Evolutionary conservation across 2,797 vertebrate species (phyloP).

Genomic region (Aselliscus stoliczkanus): DNA sequence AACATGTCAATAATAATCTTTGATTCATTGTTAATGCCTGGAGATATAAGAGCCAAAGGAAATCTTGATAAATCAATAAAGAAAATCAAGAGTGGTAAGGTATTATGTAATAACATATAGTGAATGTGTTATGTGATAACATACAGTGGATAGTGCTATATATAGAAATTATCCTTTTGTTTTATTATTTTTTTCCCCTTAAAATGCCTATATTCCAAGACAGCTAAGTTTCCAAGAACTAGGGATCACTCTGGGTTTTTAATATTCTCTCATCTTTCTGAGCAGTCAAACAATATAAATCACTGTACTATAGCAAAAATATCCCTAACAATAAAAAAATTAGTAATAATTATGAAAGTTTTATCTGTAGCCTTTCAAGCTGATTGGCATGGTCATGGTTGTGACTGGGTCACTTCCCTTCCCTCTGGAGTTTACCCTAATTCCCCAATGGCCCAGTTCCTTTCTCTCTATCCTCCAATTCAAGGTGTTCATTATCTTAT

Average conservation of each 20-base stretch:
- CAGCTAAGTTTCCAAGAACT: neutral
- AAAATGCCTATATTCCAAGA: neutral
- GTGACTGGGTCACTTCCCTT: neutral
- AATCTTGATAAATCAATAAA: neutral
- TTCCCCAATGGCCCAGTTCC: too few species aligned
- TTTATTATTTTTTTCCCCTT: neutral
- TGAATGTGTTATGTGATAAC: neutral
- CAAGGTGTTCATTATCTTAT: neutral
- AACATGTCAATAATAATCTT: neutral
- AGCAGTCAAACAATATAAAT: neutral
- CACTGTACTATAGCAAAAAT: neutral
- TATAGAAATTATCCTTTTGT: neutral
- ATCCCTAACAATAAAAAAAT: neutral
- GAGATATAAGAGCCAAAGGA: neutral
- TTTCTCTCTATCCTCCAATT: neutral
- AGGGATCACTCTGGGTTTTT: neutral
- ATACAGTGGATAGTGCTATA: neutral
- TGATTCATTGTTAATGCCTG: neutral
- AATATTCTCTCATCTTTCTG: neutral
- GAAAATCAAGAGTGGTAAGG: neutral
- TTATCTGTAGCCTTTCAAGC: neutral
- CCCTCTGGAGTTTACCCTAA: neutral
- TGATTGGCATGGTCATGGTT: neutral
- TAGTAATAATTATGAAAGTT: neutral
- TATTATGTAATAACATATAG: neutral